Base-by-base conservation (phyloP, 2,113 vertebrate species). In the Myrmecophaga tridactyla region DNA sequence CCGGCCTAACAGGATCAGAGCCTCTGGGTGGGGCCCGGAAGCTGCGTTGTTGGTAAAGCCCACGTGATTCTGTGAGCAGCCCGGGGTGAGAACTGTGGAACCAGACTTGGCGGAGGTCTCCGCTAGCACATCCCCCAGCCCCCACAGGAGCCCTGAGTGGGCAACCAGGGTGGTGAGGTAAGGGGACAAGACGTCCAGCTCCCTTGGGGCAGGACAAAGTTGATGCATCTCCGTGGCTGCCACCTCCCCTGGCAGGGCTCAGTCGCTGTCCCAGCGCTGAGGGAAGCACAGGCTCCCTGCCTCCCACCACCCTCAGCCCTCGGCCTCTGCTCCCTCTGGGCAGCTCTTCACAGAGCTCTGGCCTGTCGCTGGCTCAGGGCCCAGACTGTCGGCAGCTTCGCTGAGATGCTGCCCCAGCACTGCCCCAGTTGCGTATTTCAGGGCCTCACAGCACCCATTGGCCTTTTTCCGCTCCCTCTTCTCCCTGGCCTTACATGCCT, bases 381-480 rank as follows among this genome's bases (percentile, higher is more conserved):
- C 93, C 86, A 90, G 96, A 81, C 92, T 94, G 80, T 95, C 83
- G 0, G 89, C 60, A 31, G 53, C 86, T 94, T 96, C 97, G 97
- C 97, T 97, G 93, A 95, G 83, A 96, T 96, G 97, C 97, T 72
- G 76, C 72, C 86, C 94, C 93, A 84, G 84, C 62, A 56, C 93
- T 97, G 97, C 83, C 96, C 97, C 97, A 97, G 86, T 97, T 97
- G 87, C 69, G 77, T 48, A 63, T 95, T 95, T 86, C 89, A 89
- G 89, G 92, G 86, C 67, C 92, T 85, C 21, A 15, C 62, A 72
- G 58, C 80, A 82, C 3, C 9, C 41, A n/a, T 25, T 3, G 0
- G 80, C 48, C 67, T 94, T 92, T 82, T 62, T 76, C 69, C 81
- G 51, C 25, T 95, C 91, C 80, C 63, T 83, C 31, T 21, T 34